phyloP scores from a whole-genome alignment of 2,888 invertebrate species.

The Drosophila kuntzei region DNA sequence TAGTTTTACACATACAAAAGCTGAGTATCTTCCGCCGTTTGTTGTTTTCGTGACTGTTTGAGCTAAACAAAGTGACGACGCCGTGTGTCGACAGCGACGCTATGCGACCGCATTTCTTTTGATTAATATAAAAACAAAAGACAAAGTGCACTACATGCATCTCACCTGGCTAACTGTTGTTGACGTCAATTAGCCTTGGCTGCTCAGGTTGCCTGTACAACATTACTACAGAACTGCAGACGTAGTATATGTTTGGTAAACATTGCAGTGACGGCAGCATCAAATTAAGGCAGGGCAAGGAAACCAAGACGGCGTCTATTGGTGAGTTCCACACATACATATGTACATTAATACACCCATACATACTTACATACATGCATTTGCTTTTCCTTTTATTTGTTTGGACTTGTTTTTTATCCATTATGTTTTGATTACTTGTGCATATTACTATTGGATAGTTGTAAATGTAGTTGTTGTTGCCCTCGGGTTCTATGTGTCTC shows the following conservation, averaged over 20 bases:
- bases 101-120: conserved; percentile 56
- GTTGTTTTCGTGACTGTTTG: conserved; percentile 26
- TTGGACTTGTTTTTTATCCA: conserved; percentile 18
- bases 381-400: conserved; percentile 31
- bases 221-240: conserved; percentile 4
- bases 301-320: conserved; percentile 29
- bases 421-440: conserved; percentile 4
- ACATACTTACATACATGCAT: conserved; percentile 1
- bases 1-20: too few relatives aligned
- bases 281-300: conserved; percentile 38
- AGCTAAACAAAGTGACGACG: conserved; percentile 53
- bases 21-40: neutral
- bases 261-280: conserved; percentile 35
- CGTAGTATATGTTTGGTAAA: conserved; percentile 48
- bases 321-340: conserved; percentile 44
- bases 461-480: conserved; percentile 27
- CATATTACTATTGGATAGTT: neutral
- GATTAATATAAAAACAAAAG: conserved; percentile 46
- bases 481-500: conserved; percentile 3
- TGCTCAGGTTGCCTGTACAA: conserved; percentile 23
- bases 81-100: conserved; percentile 65
- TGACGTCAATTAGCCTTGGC: conserved; percentile 23
- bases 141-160: conserved; percentile 25
- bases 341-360: neutral
- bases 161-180: conserved; percentile 33